Percentiles rank a stretch among this genome's conserved stretches.
phyloP scores from a whole-genome alignment of 2,888 invertebrate species.

The Labia minor region DNA sequence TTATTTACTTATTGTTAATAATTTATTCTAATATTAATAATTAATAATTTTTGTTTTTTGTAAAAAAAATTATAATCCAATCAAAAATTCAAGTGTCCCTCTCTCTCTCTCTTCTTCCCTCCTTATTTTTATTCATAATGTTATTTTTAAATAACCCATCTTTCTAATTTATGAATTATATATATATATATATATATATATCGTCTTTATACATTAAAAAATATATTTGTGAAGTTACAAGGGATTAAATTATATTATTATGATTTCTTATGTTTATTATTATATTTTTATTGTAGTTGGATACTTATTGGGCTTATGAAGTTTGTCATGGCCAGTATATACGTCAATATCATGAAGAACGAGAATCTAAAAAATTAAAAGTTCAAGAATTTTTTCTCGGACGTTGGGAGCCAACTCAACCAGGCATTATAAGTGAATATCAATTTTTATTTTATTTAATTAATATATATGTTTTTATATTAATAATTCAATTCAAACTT shows the following conservation, averaged over 20 bases:
- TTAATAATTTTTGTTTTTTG: no score
- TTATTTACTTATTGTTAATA: no score
- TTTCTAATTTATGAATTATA: slow-evolving; percentile 17
- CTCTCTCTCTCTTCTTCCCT: no score
- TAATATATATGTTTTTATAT: neutral
- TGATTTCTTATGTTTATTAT: no score
- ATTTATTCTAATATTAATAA: no score
- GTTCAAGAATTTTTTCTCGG: slow-evolving; percentile 80
- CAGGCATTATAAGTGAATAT: slow-evolving; percentile 41
- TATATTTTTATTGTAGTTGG: slow-evolving; percentile 42
- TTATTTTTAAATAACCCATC: no score
- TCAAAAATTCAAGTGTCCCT: no score
- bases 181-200: slow-evolving; percentile 8
- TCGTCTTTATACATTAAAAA: neutral
- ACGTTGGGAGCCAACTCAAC: slow-evolving; percentile 56
- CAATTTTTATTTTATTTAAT: no score
- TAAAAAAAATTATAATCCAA: no score
- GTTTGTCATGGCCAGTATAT: slow-evolving; percentile 87
- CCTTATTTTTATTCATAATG: no score
- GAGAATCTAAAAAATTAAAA: slow-evolving; percentile 74
- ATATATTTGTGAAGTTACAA: neutral
- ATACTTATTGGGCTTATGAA: slow-evolving; percentile 94
- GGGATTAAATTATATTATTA: neutral
- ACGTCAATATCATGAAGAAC: slow-evolving; percentile 90
- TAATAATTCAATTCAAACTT: neutral